phyloP scores from a whole-genome alignment of 2,113 vertebrate genomes.

The Lepidothrix coronata region DNA sequence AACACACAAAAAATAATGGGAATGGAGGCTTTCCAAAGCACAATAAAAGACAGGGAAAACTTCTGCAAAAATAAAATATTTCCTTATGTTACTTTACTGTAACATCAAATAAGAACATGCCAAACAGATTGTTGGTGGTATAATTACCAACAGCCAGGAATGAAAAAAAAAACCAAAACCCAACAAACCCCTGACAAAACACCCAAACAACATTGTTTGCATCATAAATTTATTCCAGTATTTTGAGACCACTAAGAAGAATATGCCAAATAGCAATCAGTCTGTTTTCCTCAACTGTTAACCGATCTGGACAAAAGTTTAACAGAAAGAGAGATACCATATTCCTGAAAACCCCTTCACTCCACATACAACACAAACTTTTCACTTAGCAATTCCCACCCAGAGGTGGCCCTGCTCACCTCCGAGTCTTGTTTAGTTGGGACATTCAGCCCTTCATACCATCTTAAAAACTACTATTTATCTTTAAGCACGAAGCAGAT shows the following conservation, averaged over 20 bases:
- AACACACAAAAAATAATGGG: slow-evolving; percentile 2
- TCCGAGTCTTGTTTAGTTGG: neutral
- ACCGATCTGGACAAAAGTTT: neutral
- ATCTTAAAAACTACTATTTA: neutral
- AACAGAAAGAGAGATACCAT: neutral
- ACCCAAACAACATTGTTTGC: neutral
- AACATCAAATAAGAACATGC: neutral
- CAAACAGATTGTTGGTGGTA: neutral
- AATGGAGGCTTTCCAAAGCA: slow-evolving; percentile 17
- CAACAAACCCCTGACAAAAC: neutral
- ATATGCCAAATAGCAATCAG: neutral
- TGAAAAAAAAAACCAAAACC: neutral
- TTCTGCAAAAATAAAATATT: slow-evolving; percentile 14
- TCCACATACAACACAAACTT: neutral
- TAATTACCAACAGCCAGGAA: neutral
- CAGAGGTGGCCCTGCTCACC: neutral
- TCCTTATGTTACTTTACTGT: neutral
- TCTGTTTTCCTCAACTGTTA: neutral
- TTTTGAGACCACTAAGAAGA: neutral
- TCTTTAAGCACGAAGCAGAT: neutral
- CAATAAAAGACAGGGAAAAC: neutral
- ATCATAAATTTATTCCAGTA: neutral
- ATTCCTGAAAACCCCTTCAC: neutral
- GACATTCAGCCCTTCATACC: neutral
- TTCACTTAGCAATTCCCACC: neutral